Conservation (phyloP, 1,140 invertebrate species). For the Grapholita molesta region DNA sequence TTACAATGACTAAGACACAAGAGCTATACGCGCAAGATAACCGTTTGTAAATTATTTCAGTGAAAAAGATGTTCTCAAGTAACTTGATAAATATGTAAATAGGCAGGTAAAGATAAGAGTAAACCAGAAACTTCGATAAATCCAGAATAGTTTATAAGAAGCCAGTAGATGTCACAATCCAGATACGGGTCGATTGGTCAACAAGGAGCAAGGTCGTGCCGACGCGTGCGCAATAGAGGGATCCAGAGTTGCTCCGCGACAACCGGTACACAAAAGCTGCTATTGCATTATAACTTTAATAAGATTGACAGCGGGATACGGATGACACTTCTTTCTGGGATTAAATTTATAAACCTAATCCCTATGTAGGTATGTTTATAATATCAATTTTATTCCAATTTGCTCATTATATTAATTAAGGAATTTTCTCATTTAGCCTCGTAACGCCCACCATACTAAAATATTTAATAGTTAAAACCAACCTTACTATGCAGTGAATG, state of each 20-base stretch:
- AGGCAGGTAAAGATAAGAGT: not conserved
- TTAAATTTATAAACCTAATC: not conserved
- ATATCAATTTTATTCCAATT: too few species aligned
- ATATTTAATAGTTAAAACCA: too few species aligned
- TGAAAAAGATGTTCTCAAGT: not conserved
- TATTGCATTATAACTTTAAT: not conserved
- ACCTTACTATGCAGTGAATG: too few species aligned
- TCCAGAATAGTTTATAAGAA: not conserved
- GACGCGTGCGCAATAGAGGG: not conserved
- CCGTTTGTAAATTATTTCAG: not conserved
- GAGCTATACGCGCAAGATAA: not conserved
- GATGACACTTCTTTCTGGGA: too few species aligned
- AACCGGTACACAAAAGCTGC: conserved; percentile 14
- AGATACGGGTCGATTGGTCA: conserved; percentile 2
- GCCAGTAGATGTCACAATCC: not conserved
- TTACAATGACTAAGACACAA: not conserved
- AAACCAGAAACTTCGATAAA: not conserved
- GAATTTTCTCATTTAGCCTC: too few species aligned
- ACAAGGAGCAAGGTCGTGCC: not conserved
- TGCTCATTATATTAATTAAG: too few species aligned
- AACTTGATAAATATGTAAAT: not conserved
- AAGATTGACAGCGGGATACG: not conserved
- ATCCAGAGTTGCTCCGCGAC: not conserved
- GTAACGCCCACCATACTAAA: too few species aligned
- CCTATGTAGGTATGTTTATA: not conserved